A percentile compares a stretch with the other conserved stretches of the same genome.
Evolutionary conservation across 2,888 invertebrate genomes (phyloP).

Genomic region (Dendrolimus houi): DNA sequence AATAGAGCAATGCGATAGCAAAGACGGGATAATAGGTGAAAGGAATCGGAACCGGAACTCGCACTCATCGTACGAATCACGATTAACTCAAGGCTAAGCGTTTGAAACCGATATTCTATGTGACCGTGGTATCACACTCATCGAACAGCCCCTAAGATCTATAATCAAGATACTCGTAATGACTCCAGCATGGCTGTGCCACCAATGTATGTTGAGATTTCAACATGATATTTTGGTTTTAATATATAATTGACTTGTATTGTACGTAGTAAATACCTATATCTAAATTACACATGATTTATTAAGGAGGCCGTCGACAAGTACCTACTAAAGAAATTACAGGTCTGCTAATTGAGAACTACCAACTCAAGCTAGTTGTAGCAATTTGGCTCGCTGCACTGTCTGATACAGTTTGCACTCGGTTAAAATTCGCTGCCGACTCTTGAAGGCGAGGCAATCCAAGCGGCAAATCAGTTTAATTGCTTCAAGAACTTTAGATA

Average conservation of each 20-base stretch:
- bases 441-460: slow-evolving; percentile 26
- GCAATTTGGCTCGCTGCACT: slow-evolving; percentile 23
- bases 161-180: no score
- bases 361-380: slow-evolving; percentile 13
- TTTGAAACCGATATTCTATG: no score
- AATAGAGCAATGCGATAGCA: no score
- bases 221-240: no score
- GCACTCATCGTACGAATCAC: no score
- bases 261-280: neutral
- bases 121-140: no score
- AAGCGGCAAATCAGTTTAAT: slow-evolving; percentile 53
- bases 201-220: no score
- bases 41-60: no score
- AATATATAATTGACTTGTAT: neutral
- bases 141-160: no score
- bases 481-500: slow-evolving; percentile 28
- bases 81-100: no score
- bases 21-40: no score
- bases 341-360: slow-evolving; percentile 18
- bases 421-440: slow-evolving; percentile 36
- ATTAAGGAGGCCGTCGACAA: neutral
- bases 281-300: neutral
- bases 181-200: no score
- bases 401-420: slow-evolving; percentile 31
- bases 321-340: slow-evolving; percentile 10